Conservation (phyloP, 1,140 invertebrate species). For the Zaprionus vittiger region DNA sequence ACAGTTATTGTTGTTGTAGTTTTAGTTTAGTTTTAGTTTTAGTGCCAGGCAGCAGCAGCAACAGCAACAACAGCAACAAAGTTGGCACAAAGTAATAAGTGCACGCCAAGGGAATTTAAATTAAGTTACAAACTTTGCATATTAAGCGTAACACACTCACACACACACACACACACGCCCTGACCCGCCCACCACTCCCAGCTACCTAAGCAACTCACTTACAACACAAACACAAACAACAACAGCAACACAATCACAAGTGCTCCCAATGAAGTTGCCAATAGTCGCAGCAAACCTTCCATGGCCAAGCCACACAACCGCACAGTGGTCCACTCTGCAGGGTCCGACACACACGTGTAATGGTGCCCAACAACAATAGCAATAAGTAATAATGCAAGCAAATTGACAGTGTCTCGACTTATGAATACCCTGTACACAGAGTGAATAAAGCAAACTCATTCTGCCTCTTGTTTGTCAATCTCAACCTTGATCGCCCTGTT, state of each 20-base stretch:
- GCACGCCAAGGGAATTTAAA: conserved; percentile 60
- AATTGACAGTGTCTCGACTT: background rate
- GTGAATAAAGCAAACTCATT: background rate
- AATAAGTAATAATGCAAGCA: conserved; percentile 20
- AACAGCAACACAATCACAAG: conserved; percentile 31
- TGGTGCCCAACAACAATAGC: conserved; percentile 10
- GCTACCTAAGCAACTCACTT: conserved; percentile 35
- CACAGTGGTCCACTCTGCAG: conserved; percentile 33
- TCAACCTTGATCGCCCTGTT: background rate
- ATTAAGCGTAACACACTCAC: conserved; percentile 47
- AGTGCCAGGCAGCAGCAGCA: conserved; percentile 37
- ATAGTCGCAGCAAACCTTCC: conserved; percentile 41
- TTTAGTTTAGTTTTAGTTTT: conserved; percentile 43
- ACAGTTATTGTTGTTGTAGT: background rate
- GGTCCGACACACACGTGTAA: conserved; percentile 19
- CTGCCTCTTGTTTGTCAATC: no score
- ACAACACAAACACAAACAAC: conserved; percentile 17
- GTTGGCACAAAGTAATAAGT: conserved; percentile 59
- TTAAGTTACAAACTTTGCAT: conserved; percentile 64
- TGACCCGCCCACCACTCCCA: background rate
- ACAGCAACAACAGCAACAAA: conserved; percentile 29
- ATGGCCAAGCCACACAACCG: conserved; percentile 6
- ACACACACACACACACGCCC: background rate
- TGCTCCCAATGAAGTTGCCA: conserved; percentile 42
- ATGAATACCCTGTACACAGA: conserved; percentile 5